Percentiles rank a stretch among this genome's conserved stretches.
Evolutionary conservation across 2,113 vertebrate species (phyloP).

Genomic region (Scytalopus superciliaris): DNA sequence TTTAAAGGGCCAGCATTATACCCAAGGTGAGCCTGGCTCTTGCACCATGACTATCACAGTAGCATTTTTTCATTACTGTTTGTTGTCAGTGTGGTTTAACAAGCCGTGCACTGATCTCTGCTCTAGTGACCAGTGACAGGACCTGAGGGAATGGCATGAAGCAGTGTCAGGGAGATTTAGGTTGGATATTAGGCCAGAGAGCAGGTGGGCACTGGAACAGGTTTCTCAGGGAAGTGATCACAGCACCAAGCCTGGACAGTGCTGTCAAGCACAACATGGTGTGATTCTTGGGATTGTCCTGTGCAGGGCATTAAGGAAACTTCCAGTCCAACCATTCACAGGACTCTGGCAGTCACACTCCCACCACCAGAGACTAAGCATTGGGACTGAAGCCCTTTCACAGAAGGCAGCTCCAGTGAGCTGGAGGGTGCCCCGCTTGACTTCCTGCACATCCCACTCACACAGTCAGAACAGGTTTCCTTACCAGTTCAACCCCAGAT

Average conservation of each 20-base stretch:
- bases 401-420: accelerated
- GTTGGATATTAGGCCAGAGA: neutral
- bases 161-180: neutral
- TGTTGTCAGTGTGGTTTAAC: neutral
- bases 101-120: neutral
- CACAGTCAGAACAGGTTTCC: neutral
- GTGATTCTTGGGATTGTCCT: neutral
- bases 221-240: neutral
- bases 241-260: neutral
- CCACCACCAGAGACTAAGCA: neutral
- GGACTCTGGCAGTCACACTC: neutral
- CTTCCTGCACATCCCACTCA: neutral
- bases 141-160: neutral
- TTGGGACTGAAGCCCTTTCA: accelerated
- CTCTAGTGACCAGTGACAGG: neutral
- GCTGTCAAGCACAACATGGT: neutral
- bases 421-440: too few species aligned
- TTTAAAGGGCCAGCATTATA: neutral
- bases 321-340: neutral
- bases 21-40: neutral
- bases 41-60: neutral
- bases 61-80: neutral
- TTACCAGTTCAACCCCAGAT: accelerated
- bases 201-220: neutral
- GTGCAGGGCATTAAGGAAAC: neutral